Base-by-base conservation (phyloP, 2,113 vertebrate species). In the Scalopus aquaticus region DNA sequence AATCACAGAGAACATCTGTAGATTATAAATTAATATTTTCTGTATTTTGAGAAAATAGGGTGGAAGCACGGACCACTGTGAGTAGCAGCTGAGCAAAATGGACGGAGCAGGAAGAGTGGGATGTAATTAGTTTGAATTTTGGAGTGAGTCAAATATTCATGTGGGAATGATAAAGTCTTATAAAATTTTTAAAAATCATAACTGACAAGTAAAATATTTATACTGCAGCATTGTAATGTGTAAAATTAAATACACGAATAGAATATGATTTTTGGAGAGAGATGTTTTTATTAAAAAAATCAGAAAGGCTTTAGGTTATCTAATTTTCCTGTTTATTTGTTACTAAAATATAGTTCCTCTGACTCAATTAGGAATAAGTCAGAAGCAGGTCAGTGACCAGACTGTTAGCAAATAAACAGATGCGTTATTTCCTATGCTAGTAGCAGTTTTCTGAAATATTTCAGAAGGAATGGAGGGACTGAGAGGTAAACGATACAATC, bases 121-220 rank as follows among this genome's bases (percentile, higher is more conserved):
- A 65, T n/a, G 30, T 32, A 78, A 76, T 88, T 80, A 92, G 32
- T 60, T 64, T 81, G n/a, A 91, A 84, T 90, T 90, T 85, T 35
- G 12, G 37, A 93, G 46, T 9, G 5, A 94, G 70, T 85, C 85
- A 92, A 64, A 92, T 88, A 96, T 92, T 96, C 86, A 86, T 95
- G 74, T 65, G 65, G 19, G 44, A 79, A 80, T 93, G 35, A 94
- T 93, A 89, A 92, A 94, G 70, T 76, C 73, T 92, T 94, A 89
- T 96, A 70, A 96, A 96, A 93, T 5, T 92, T 96, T 87, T 54
- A 96, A 95, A 91, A 88, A 94, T 95, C 92, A 95, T 97, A 96
- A 95, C 78, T 83, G 78, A 88, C 30, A 89, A 95, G 69, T 95
- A 86, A 97, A 96, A 96, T 96, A 97, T 97, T 96, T 94, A 96